These are phyloP conservation scores for Lissonota sp. DNA, from an alignment of 2,888 invertebrate species.

Conservation along the genomic window DNA sequence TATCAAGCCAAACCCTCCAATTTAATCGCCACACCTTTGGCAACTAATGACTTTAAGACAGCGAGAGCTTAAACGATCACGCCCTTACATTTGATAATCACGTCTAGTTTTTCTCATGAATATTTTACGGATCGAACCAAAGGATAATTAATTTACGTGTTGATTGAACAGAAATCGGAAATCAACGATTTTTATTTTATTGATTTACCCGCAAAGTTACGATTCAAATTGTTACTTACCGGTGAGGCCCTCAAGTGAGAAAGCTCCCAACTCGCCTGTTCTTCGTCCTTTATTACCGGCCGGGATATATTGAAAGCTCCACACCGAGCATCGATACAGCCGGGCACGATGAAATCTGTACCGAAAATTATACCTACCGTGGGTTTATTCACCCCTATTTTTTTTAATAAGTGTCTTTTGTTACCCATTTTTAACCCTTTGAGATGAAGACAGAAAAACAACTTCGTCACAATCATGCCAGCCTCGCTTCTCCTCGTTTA, in stretches of 20 bases:
- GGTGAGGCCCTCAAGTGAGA: constrained; percentile 17
- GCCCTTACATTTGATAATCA: too few species aligned
- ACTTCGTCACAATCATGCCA: constrained; percentile 53
- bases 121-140: too few species aligned
- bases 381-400: not conserved
- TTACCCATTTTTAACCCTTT: too few species aligned
- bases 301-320: constrained; percentile 14
- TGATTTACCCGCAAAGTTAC: not conserved
- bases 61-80: constrained; percentile 3
- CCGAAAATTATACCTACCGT: not conserved
- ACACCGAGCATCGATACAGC: not conserved
- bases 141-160: not conserved
- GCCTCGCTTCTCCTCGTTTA: constrained; percentile 74
- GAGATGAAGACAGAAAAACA: too few species aligned
- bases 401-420: too few species aligned
- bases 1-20: constrained; percentile 7
- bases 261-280: not conserved
- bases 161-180: not conserved
- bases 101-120: too few species aligned
- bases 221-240: constrained; percentile 2
- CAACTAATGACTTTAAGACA: not conserved
- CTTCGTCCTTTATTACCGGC: constrained; percentile 34
- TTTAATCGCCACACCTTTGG: constrained; percentile 14
- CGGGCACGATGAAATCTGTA: constrained; percentile 17
- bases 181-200: not conserved